Conservation (phyloP, 2,797 vertebrate species). For the Ptychadena robeensis region DNA sequence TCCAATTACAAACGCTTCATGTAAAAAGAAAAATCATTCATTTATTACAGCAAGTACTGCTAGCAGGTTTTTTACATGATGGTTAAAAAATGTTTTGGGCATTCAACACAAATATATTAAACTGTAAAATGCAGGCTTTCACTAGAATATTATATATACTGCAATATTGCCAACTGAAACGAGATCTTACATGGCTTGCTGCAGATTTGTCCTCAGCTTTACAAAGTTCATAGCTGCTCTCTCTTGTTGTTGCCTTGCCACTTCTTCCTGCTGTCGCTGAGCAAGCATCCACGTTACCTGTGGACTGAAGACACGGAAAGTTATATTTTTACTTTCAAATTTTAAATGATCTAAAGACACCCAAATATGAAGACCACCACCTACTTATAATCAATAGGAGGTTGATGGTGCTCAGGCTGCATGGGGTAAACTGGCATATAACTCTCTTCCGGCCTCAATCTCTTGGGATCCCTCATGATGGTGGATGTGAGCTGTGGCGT, state of each 20-base stretch:
- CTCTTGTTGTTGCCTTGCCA: constrained; percentile 95
- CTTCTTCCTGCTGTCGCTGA: constrained; percentile 98
- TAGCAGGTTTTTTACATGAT: too few relatives aligned
- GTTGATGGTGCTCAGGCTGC: constrained; percentile 93
- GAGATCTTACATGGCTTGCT: constrained; percentile 93
- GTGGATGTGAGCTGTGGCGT: constrained; percentile 97
- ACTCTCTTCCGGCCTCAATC: constrained; percentile 90
- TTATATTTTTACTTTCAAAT: background rate
- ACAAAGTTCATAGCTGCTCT: constrained; percentile 97
- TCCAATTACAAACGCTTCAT: too few relatives aligned
- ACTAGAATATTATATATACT: background rate
- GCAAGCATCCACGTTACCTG: constrained; percentile 99
- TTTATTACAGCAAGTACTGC: too few relatives aligned
- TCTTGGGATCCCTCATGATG: constrained; percentile 95
- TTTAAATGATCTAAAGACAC: background rate
- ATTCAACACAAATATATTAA: background rate
- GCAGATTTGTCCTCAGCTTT: constrained; percentile 98
- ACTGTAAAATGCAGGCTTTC: background rate
- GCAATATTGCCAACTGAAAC: background rate
- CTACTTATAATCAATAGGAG: constrained; percentile 97
- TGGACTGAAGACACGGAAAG: constrained; percentile 79
- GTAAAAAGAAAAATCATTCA: too few relatives aligned
- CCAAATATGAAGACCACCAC: constrained; percentile 59
- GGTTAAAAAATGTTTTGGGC: too few relatives aligned
- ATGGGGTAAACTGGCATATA: constrained; percentile 96